Percentiles rank a stretch among this genome's conserved stretches.
phyloP scores from a whole-genome alignment of 2,888 invertebrate genomes.

The Caenorhabditis sp. region DNA sequence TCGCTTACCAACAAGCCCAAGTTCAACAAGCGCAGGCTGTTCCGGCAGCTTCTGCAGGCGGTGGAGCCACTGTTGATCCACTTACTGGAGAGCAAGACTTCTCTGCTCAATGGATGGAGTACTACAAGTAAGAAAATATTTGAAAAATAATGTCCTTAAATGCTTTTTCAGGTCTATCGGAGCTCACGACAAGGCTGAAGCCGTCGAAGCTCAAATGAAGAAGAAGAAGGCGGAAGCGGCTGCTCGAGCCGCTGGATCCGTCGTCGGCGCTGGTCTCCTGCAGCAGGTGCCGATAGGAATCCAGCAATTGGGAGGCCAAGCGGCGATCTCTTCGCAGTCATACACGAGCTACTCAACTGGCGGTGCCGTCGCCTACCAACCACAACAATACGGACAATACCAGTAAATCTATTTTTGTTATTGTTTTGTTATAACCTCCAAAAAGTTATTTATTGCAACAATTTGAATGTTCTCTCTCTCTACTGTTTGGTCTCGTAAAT shows the following conservation, averaged over 20 bases:
- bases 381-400: conserved; percentile 41
- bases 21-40: conserved; percentile 21
- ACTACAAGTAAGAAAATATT: conserved; percentile 85
- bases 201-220: conserved; percentile 82
- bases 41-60: conserved; percentile 18
- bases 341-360: conserved; percentile 26
- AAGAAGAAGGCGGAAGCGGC: conserved; percentile 41
- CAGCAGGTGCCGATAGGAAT: conserved; percentile 33
- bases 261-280: conserved; percentile 44
- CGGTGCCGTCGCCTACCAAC: conserved; percentile 20
- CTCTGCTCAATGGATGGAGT: conserved; percentile 97
- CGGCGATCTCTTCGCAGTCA: conserved; percentile 5
- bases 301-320: conserved; percentile 15
- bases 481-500: conserved; percentile 27
- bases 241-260: conserved; percentile 67
- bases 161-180: conserved; percentile 52
- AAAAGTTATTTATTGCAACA: conserved; percentile 15
- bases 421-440: not conserved
- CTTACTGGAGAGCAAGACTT: conserved; percentile 87
- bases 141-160: not conserved
- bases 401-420: conserved; percentile 11
- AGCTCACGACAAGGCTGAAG: conserved; percentile 44
- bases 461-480: conserved; percentile 7
- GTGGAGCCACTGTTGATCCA: conserved; percentile 68
- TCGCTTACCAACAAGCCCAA: conserved; percentile 1